Percentiles rank a stretch among this genome's conserved stretches.
phyloP scores from a whole-genome alignment of 2,797 vertebrate species.

The Lepilemur septentrionalis region DNA sequence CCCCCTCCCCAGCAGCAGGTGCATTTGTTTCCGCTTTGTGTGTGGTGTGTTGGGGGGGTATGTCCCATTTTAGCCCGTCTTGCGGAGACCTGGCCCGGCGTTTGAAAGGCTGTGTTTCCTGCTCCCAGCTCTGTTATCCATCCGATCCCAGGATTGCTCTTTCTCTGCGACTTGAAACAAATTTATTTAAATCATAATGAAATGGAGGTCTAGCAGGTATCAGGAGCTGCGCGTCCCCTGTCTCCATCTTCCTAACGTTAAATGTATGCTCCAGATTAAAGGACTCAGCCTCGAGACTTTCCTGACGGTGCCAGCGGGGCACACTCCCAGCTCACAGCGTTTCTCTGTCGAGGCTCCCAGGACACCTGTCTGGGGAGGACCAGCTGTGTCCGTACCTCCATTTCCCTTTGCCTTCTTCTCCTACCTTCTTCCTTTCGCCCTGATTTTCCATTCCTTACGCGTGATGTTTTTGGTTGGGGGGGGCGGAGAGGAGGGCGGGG shows the following conservation, averaged over 20 bases:
- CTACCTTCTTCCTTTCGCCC: neutral
- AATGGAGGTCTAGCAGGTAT: neutral
- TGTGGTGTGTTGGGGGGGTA: neutral
- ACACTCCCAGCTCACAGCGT: neutral
- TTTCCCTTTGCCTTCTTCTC: neutral
- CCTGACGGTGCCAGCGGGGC: neutral
- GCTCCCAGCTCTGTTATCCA: neutral
- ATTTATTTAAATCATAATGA: neutral
- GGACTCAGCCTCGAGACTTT: neutral
- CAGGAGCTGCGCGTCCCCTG: neutral
- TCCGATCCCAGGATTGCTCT: neutral
- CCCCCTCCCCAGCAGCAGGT: neutral
- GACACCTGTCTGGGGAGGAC: neutral
- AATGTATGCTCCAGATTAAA: neutral
- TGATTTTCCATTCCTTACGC: neutral
- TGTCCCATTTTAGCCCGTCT: neutral
- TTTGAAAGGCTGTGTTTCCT: neutral
- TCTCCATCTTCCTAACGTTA: neutral
- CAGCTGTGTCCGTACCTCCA: neutral
- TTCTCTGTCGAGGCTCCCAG: neutral
- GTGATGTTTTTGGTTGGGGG: neutral
- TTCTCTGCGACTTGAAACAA: neutral
- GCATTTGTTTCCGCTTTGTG: neutral
- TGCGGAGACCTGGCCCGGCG: neutral
- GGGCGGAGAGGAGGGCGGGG: slow-evolving; percentile 33